Evolutionary conservation across 1,140 invertebrate genomes (phyloP), one percentile per base, ranked within the genome.

Genomic region (Palaemon carinicauda): DNA sequence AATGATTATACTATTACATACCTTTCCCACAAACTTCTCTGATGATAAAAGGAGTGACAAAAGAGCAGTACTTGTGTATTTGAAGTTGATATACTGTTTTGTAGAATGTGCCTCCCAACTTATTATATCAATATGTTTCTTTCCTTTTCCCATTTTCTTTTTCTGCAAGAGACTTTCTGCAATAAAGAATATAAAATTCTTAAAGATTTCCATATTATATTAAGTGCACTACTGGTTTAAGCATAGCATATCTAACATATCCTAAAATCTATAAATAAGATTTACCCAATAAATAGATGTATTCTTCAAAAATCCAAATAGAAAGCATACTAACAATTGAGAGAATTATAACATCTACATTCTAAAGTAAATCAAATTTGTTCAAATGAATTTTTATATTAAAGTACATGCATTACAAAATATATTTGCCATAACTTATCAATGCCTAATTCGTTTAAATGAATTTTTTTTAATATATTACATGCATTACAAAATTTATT

Each of bases 11-110:
- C 78, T 14, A 50, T 17, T 31, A 77, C 84, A 82, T 71, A 92
- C 92, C 92, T 94, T 93, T 69, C 93, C 93, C n/a, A 96, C 93
- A 90, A 97, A 96, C 53, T 94, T 92, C 0, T 93, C 90, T 3
- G 93, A 94, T 10, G 94, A 94, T 21, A 97, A 91, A 1, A 96
- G 91, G 27, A 92, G 92, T 7, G 94, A 94, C 4, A 97, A 92
- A 89, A 96, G 95, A 41, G 94, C 94, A 1, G 96, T 91, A 21
- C 95, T 92, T 0, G 94, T 93, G 89, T 96, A 96, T 92, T 96
- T 97, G 90, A 95, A 97, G 90, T 97, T 95, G 17, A 96, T 92
- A 86, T 97, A 91, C 86, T 97, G 95, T 90, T 96, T 95, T 2
- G 94, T 92, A 3, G 94, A 93, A 89, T 94, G 94, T 1, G 92